Evolutionary conservation across 2,797 vertebrate genomes (phyloP), one percentile per base, ranked within the genome.

Genomic region (Valencia hispanica): DNA sequence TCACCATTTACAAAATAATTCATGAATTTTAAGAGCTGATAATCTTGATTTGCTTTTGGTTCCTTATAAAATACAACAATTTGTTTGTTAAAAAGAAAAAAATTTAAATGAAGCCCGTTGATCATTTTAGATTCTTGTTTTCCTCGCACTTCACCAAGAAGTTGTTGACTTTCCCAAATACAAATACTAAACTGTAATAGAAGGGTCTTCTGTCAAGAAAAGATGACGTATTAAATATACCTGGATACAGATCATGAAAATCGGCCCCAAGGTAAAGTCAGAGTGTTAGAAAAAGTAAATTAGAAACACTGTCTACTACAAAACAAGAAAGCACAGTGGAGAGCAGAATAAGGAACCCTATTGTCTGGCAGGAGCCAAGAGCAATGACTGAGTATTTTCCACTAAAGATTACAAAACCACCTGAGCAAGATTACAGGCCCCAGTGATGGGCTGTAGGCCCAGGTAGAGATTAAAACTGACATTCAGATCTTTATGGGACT

Each of bases 321-420:
- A 48, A 84, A 27, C 47, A 75, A 73, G 73, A 70, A 47, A 18
- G 22, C 11, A 41, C 32, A 81, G 39, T 71, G 43, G 34, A 79
- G 78, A 75, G 63, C 72, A 70, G 65, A 65, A 85, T 70, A 74
- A 73, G 48, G 36, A 81, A 66, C 66, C 77, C 71, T 83, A 71
- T 63, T 59, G 51, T 78, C 75, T 82, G 72, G 72, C 76, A 72
- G 72, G 72, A 82, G 84, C 81, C 84, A 87, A 81, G 63, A 41
- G 74, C 79, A 39, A 74, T 15, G 53, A 89, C 88, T 92, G 90
- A 90, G 78, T 81, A 90, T 86, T 81, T 82, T 80, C 87, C 74
- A 79, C 82, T 81, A 87, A 84, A 92, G 92, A 92, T 90, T 90
- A 92, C 84, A 90, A 76, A 80, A 87, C 83, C 83, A 84, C 72